Conservation (phyloP, 2,113 vertebrate genomes). For the Toxostoma redivivum region DNA sequence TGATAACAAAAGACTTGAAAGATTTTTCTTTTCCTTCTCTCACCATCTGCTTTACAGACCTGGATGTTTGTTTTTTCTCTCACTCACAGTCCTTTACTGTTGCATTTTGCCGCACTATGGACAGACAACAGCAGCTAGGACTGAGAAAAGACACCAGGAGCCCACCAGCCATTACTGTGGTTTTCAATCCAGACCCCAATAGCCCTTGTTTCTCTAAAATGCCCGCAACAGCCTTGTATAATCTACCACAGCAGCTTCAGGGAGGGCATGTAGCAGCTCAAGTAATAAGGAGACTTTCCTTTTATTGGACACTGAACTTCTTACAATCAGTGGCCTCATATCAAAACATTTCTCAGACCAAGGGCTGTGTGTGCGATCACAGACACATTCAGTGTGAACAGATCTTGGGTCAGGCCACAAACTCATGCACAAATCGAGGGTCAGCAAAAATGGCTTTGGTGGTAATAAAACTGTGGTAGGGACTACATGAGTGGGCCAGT, state of each 20-base stretch:
- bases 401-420: neutral
- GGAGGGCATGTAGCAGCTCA: neutral
- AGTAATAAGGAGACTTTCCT: neutral
- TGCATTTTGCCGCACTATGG: neutral
- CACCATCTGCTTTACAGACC: neutral
- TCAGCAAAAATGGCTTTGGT: neutral
- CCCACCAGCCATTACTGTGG: neutral
- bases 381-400: accelerated
- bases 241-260: neutral
- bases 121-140: neutral
- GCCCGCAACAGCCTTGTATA: neutral
- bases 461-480: neutral
- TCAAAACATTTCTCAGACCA: neutral
- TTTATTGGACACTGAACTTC: neutral
- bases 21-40: neutral
- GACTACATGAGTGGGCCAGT: neutral
- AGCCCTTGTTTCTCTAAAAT: neutral
- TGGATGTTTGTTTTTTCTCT: neutral
- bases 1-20: neutral
- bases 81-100: neutral
- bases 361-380: neutral
- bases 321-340: neutral
- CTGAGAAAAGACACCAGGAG: neutral
- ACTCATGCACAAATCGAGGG: neutral
- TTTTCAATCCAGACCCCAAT: neutral